phyloP scores from a whole-genome alignment of 2,888 invertebrate species.

The Microctonus aethiopoides region DNA sequence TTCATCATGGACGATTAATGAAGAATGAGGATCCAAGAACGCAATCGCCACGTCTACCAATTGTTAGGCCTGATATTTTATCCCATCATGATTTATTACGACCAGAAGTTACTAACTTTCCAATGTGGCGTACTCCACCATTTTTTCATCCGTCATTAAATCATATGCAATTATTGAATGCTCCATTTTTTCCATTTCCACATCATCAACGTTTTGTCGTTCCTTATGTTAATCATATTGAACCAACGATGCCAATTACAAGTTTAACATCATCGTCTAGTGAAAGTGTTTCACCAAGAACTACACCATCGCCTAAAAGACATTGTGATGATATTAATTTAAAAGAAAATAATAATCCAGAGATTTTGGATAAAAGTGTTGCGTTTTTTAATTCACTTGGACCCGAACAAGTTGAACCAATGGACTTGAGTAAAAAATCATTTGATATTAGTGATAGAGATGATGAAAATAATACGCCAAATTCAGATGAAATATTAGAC shows the following conservation, averaged over 20 bases:
- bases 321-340: conserved; percentile 31
- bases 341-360: conserved; percentile 12
- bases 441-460: conserved; percentile 4
- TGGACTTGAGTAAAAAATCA: conserved; percentile 82
- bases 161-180: conserved; percentile 60
- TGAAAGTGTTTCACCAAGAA: conserved; percentile 59
- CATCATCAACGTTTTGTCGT: conserved; percentile 61
- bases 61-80: conserved; percentile 15
- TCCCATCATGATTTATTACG: conserved; percentile 55
- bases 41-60: conserved; percentile 17
- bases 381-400: conserved; percentile 62
- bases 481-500: conserved; percentile 33
- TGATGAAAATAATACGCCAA: conserved; percentile 14
- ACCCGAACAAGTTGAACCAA: conserved; percentile 79
- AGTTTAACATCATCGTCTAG: conserved; percentile 59
- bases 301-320: conserved; percentile 59
- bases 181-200: conserved; percentile 62
- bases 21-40: conserved; percentile 49
- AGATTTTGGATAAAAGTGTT: conserved; percentile 53
- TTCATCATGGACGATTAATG: conserved; percentile 50
- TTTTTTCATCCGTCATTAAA: conserved; percentile 60
- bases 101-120: conserved; percentile 59
- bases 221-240: conserved; percentile 58
- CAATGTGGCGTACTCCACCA: conserved; percentile 59
- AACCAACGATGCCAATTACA: conserved; percentile 50